Base-by-base conservation (phyloP, 23 tunicate species). In the Clavelina lepadiformis region DNA sequence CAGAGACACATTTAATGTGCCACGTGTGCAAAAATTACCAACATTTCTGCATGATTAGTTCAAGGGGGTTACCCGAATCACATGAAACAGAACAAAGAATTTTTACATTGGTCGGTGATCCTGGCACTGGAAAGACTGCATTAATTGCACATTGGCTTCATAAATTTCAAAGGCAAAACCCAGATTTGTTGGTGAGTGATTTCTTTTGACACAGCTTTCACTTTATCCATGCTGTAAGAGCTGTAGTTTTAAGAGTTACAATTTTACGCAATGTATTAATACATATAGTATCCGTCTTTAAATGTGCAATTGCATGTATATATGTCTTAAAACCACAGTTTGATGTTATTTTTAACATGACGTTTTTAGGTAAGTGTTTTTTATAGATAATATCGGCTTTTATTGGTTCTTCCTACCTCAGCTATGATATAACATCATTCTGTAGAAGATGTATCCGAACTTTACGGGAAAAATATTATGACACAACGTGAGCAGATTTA, bases 81-180 rank as follows among this genome's bases (percentile, higher is more conserved):
- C n/a, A n/a, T n/a, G n/a, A n/a, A n/a, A n/a, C n/a, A n/a, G n/a
- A n/a, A 3, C 68, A 69, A 21, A 50, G 61, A 35, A 83, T 83
- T 0, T 59, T 75, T 24, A 82, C 60, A 1, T 19, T 83, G 19
- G 77, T 75, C 37, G 91, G 91, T 46, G 91, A 67, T 3, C 76
- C 77, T 3, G 91, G 91, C 0, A 75, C 72, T 28, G 91, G 91
- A 34, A 83, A 83, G 46, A 33, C 91, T 3, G 25, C 68, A 47
- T 66, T 75, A 8, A 25, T 83, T 26, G 31, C 82, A 23, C 51
- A 68, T 15, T 83, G 91, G 91, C 44, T 83, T 37, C 56, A 75
- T 8, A 47, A 75, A 8, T 83, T 83, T 31, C 47, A 70, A 21
- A 68, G 61, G 36, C 29, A 58, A 22, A 0, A 67, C 35, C 74